Evolutionary conservation across 2,797 vertebrate genomes (phyloP), one percentile per base, ranked within the genome.

Genomic region (Siniperca obscura): DNA sequence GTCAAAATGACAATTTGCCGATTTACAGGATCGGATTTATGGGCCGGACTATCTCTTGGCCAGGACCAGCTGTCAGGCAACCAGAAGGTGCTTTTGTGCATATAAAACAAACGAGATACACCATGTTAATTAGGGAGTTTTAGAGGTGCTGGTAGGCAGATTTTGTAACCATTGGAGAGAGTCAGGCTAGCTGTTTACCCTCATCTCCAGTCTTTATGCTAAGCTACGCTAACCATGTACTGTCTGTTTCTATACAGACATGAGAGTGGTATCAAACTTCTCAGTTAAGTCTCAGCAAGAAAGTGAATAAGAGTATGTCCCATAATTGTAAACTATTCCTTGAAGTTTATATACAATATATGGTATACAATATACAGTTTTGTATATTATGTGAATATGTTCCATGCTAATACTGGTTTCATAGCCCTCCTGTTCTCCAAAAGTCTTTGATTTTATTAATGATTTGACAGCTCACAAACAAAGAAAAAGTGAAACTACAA

Each of bases 401-500:
- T 80, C 76, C 25, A 25, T 73, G 81, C 57, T 80, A 60, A 27
- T 55, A 25, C 42, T n/a, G 36, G 22, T 44, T 57, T 71, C 10
- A 56, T 8, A 70, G 57, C 61, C 59, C 46, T 73, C 69, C 42
- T 22, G 19, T 34, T 65, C 77, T 60, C 19, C 48, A 62, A 60
- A 70, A 17, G 0, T 16, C 38, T 66, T 70, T 6, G 7, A 67
- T 36, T 77, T 46, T 8, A n/a, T 11, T 59, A 16, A 56, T 42
- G 25, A 73, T 34, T 64, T 74, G 46, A 73, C n/a, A 68, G 60
- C 69, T 69, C 50, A 62, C 62, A 64, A 61, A 60, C n/a, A 48
- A 25, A 36, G 13, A 40, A 48, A 82, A 80, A 50, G 34, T 16
- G 3, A 68, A 38, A 46, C 68, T 53, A 65, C 5, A 10, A 48